Percentiles rank a stretch among this genome's conserved stretches.
These are phyloP conservation scores for Perca flavescens DNA, from an alignment of 2,113 vertebrate species.

Conservation along the genomic window DNA sequence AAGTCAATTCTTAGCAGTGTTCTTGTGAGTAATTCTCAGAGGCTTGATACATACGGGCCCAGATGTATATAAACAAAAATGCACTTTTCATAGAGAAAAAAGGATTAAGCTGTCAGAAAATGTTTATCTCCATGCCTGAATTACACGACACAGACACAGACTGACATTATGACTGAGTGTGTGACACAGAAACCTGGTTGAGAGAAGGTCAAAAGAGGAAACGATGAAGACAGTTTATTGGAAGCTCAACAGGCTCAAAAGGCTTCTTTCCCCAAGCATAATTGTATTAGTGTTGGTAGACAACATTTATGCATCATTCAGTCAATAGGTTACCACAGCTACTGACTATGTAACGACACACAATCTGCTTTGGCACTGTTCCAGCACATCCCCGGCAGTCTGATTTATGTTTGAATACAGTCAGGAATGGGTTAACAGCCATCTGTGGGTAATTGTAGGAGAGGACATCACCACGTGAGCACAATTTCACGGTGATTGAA, in stretches of 20 bases:
- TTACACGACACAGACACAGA: neutral
- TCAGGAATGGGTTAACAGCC: neutral
- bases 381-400: neutral
- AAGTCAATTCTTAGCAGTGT: too few species aligned
- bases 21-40: too few species aligned
- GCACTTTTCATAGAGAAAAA: neutral
- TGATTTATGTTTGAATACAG: neutral
- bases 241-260: neutral
- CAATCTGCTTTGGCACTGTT: conserved; percentile 1
- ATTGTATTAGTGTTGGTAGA: conserved; percentile 29
- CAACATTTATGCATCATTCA: conserved; percentile 14
- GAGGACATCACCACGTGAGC: neutral
- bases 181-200: neutral
- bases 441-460: conserved; percentile 4
- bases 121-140: neutral
- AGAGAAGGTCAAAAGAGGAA: conserved; percentile 20
- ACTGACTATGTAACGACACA: conserved; percentile 8
- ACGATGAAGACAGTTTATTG: conserved; percentile 7
- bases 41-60: too few species aligned
- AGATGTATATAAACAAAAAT: conserved; percentile 19
- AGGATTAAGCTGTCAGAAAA: neutral
- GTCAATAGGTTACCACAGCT: neutral
- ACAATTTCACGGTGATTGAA: neutral
- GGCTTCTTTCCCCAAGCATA: neutral
- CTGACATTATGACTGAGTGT: neutral